Evolutionary conservation across 1,140 invertebrate species (phyloP).

Genomic region (Trinorchestia longiramus): DNA sequence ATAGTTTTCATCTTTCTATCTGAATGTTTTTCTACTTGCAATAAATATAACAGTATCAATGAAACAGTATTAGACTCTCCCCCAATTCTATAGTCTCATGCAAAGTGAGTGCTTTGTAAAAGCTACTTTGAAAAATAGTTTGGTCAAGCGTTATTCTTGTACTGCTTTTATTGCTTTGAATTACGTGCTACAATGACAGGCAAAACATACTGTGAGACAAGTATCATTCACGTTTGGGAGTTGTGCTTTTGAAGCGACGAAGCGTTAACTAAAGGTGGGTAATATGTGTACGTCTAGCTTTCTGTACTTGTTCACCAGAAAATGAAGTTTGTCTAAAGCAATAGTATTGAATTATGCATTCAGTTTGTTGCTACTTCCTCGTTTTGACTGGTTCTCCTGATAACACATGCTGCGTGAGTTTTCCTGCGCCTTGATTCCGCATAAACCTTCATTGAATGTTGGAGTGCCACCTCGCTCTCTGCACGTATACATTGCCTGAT

Average conservation of each 20-base stretch:
- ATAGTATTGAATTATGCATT: too few species aligned
- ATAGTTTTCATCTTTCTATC: constrained; percentile 9
- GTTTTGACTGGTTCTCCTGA: too few species aligned
- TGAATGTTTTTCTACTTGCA: background rate
- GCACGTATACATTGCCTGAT: too few species aligned
- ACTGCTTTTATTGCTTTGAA: background rate
- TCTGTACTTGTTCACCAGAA: too few species aligned
- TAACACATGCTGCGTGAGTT: too few species aligned
- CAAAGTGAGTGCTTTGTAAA: background rate
- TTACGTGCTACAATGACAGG: background rate
- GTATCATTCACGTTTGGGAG: background rate
- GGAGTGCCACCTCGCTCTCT: too few species aligned
- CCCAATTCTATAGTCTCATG: background rate
- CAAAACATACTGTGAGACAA: background rate
- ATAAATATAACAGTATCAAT: background rate
- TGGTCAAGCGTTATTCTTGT: background rate
- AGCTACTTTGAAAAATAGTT: background rate
- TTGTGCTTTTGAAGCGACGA: background rate
- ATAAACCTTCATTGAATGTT: too few species aligned
- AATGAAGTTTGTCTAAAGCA: too few species aligned
- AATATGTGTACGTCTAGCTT: too few species aligned
- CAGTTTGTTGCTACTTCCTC: too few species aligned
- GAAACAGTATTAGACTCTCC: background rate
- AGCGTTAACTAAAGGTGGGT: too few species aligned
- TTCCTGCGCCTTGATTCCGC: too few species aligned